Conservation (phyloP, 2,888 invertebrate species). For the Pseudanteris insignis region DNA sequence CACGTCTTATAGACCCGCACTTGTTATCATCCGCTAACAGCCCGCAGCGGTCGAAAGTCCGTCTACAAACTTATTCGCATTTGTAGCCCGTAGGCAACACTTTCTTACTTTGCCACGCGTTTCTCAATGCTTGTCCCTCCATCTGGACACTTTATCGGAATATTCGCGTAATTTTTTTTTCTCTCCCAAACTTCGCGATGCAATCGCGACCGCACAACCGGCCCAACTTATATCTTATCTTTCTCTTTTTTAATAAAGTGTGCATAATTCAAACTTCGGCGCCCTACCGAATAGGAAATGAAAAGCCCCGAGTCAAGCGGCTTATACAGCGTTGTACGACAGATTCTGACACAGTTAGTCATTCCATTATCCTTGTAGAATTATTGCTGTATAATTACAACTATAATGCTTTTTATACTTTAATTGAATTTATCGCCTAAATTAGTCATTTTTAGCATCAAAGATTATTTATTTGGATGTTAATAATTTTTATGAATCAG, state of each 20-base stretch:
- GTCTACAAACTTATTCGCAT: slow-evolving; percentile 46
- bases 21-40: slow-evolving; percentile 57
- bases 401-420: slow-evolving; percentile 16
- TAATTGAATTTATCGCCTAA: too few species aligned
- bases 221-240: slow-evolving; percentile 38
- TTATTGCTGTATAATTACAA: slow-evolving; percentile 15
- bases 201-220: slow-evolving; percentile 20
- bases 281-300: slow-evolving; percentile 16
- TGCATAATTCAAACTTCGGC: slow-evolving; percentile 28
- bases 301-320: slow-evolving; percentile 18
- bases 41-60: slow-evolving; percentile 50
- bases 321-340: slow-evolving; percentile 17
- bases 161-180: slow-evolving; percentile 35
- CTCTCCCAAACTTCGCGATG: slow-evolving; percentile 23
- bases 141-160: slow-evolving; percentile 44
- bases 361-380: slow-evolving; percentile 7
- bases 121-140: slow-evolving; percentile 40
- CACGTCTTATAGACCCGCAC: slow-evolving; percentile 30
- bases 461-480: too few species aligned
- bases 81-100: slow-evolving; percentile 41
- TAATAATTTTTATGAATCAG: too few species aligned
- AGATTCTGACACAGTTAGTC: slow-evolving; percentile 20
- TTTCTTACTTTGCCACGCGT: slow-evolving; percentile 30
- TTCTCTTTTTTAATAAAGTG: slow-evolving; percentile 11
- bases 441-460: too few species aligned